Conservation (phyloP, 1,140 invertebrate species). For the Marisa cornuarietis region DNA sequence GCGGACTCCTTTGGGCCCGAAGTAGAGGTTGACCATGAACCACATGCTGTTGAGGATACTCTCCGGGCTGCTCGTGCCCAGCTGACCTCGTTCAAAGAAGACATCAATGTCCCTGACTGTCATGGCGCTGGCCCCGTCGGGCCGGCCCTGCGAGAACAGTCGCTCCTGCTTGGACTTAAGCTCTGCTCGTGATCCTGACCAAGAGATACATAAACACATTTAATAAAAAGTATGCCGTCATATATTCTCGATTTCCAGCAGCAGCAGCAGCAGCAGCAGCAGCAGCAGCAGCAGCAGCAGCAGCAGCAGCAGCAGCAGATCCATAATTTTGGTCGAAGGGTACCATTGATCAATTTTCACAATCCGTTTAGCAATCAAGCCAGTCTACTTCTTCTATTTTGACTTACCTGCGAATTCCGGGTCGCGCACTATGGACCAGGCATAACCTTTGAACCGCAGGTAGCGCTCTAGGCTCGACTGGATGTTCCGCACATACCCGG, state of each 20-base stretch:
- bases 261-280: no score
- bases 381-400: background rate
- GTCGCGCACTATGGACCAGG: conserved; percentile 13
- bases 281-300: no score
- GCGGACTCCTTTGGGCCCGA: background rate
- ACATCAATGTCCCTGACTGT: background rate
- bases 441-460: conserved; percentile 7
- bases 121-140: background rate
- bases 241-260: no score
- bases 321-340: no score
- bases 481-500: conserved; percentile 12
- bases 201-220: background rate
- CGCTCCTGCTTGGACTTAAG: background rate
- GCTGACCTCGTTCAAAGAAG: background rate
- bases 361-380: no score
- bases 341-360: no score
- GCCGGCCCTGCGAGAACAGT: background rate
- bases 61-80: background rate
- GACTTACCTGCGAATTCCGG: background rate
- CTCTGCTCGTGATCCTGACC: background rate
- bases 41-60: conserved; percentile 5
- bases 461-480: conserved; percentile 15
- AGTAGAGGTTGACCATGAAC: conserved; percentile 10
- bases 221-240: background rate
- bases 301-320: background rate